Conservation (phyloP, 64 coral and sea anemone genomes). For the Dendronephthya gigantea region DNA sequence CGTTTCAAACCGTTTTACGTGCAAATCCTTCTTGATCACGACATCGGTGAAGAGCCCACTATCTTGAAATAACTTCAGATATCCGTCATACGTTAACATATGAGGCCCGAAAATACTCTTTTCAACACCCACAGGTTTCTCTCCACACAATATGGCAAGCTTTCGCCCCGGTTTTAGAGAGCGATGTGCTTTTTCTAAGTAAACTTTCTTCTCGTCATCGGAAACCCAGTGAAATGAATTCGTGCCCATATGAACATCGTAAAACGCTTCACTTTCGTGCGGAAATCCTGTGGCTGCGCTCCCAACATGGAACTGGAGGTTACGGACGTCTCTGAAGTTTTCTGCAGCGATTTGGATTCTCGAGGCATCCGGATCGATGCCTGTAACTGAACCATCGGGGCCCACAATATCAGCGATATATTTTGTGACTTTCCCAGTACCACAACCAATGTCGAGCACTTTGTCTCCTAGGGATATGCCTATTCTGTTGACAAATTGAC, state of each 20-base stretch:
- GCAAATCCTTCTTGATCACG: too few species aligned
- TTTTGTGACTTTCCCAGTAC: neutral
- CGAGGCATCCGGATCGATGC: neutral
- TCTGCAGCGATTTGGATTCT: neutral
- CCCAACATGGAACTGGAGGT: neutral
- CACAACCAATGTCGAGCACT: slow-evolving; percentile 10
- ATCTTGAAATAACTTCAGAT: too few species aligned
- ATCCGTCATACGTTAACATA: too few species aligned
- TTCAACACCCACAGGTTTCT: too few species aligned
- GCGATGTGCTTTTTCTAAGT: neutral
- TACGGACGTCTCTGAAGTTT: neutral
- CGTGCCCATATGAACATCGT: neutral
- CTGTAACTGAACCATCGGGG: neutral
- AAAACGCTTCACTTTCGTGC: neutral
- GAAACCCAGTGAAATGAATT: neutral
- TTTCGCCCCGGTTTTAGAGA: neutral
- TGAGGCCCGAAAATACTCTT: too few species aligned
- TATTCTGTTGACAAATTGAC: neutral
- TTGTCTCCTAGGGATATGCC: neutral
- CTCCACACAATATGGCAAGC: too few species aligned
- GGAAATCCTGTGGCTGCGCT: neutral
- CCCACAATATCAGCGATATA: neutral
- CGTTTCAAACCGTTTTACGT: too few species aligned
- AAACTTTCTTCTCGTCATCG: neutral
- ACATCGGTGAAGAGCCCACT: too few species aligned